Evolutionary conservation across 1,140 invertebrate genomes (phyloP).

Genomic region (Leptestheria dahalacensis): DNA sequence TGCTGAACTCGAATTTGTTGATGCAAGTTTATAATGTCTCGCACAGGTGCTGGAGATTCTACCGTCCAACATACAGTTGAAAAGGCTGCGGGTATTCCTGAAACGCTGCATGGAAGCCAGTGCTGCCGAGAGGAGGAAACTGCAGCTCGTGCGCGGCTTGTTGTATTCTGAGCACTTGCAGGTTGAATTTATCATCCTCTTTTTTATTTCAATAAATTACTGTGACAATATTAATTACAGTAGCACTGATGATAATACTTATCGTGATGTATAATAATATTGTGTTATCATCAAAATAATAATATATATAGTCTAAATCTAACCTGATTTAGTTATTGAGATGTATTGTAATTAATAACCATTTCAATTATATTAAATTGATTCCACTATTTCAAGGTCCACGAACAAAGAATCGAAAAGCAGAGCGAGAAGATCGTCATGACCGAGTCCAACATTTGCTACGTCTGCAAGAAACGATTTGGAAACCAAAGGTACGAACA

Average conservation of each 20-base stretch:
- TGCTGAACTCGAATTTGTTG: too few species aligned
- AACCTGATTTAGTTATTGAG: too few species aligned
- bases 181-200: constrained; percentile 23
- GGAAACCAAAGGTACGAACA: constrained; percentile 58
- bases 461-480: constrained; percentile 81
- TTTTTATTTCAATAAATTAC: too few species aligned
- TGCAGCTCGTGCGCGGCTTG: constrained; percentile 63
- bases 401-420: constrained; percentile 58
- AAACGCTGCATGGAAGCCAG: constrained; percentile 57
- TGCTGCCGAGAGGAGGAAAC: constrained; percentile 48
- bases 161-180: constrained; percentile 66
- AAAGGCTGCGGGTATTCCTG: constrained; percentile 56
- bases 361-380: too few species aligned
- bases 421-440: constrained; percentile 66
- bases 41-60: constrained; percentile 50
- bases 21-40: constrained; percentile 2
- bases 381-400: too few species aligned
- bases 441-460: constrained; percentile 72
- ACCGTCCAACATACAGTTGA: constrained; percentile 55
- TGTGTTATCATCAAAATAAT: too few species aligned
- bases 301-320: too few species aligned
- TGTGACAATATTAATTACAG: background rate
- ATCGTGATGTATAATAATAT: too few species aligned
- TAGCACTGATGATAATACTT: too few species aligned
- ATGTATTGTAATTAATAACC: too few species aligned